Base-by-base conservation (phyloP, 92 coral and sea anemone species). In the Scolanthus callimorphus region DNA sequence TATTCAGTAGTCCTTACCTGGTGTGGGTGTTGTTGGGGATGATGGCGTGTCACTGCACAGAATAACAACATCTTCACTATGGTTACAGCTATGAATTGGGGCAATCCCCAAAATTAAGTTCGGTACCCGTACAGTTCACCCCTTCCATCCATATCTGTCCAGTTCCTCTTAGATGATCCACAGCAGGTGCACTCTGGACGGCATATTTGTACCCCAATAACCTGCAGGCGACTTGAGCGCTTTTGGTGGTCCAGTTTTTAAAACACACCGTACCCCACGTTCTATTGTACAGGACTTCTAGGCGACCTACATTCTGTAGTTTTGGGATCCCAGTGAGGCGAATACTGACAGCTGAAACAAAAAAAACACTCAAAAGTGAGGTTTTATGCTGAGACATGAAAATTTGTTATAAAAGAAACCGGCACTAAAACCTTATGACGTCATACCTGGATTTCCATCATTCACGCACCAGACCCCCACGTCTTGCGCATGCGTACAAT, bases 401-500 rank as follows among this genome's bases (percentile, higher is more conserved):
- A n/a, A n/a, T n/a, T n/a, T n/a, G n/a, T n/a, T n/a, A n/a, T n/a
- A n/a, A n/a, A n/a, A n/a, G n/a, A n/a, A n/a, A n/a, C n/a, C n/a
- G n/a, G n/a, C n/a, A n/a, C n/a, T n/a, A n/a, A n/a, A n/a, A n/a
- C n/a, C n/a, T n/a, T n/a, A n/a, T 34, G 41, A 34, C 15, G 41
- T 34, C 41, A 34, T 34, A 34, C 41, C 41, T 34, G 41, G 41
- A n/a, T n/a, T n/a, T n/a, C 43, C 15, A 6, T 19, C 31, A 22
- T 39, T 39, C 3, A 25, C 20, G 53, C 75, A 68, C 39, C 56
- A 46, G 1, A 85, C 92, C 13, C 92, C 92, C 6, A 80, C 92
- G 39, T 85, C 87, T 55, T 85, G 64, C 27, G 26, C 27, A 46
- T 85, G 92, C 17, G 67, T 20, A 31, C 92, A 85, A 48, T 80